phyloP scores from a whole-genome alignment of 2,888 invertebrate species.

The Morpho achilles region DNA sequence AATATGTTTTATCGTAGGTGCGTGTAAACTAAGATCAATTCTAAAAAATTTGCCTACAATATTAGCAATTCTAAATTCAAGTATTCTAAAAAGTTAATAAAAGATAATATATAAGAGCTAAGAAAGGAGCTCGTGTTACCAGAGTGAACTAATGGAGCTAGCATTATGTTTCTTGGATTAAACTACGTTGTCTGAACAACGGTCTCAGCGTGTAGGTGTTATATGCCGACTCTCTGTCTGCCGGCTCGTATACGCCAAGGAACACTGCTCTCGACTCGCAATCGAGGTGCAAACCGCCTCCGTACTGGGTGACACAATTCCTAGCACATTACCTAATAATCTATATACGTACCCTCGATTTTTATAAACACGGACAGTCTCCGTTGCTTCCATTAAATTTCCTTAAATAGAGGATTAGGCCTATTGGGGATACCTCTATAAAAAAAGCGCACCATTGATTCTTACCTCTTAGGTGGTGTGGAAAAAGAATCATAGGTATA shows the following conservation, averaged over 20 bases:
- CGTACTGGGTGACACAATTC: slow-evolving; percentile 73
- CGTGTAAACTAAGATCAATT: too few species aligned
- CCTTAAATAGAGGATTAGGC: slow-evolving; percentile 62
- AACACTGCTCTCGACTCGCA: slow-evolving; percentile 58
- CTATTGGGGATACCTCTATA: slow-evolving; percentile 75
- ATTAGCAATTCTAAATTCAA: too few species aligned
- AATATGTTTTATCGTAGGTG: too few species aligned
- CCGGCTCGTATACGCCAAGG: slow-evolving; percentile 42
- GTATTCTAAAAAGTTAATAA: too few species aligned
- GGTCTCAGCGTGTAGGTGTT: slow-evolving; percentile 17
- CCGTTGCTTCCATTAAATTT: too few species aligned
- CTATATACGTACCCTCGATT: slow-evolving; percentile 47
- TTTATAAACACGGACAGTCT: slow-evolving; percentile 19
- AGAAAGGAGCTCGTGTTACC: not conserved
- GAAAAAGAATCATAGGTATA: slow-evolving; percentile 59
- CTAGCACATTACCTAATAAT: slow-evolving; percentile 67
- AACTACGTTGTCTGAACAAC: slow-evolving; percentile 17
- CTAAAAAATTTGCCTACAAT: too few species aligned
- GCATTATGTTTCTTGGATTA: slow-evolving; percentile 8
- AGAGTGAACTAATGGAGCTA: not conserved
- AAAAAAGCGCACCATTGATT: slow-evolving; percentile 72
- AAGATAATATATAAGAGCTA: not conserved
- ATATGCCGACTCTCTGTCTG: slow-evolving; percentile 51
- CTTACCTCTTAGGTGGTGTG: slow-evolving; percentile 75
- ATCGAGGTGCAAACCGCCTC: slow-evolving; percentile 66